Evolutionary conservation across 1,140 invertebrate genomes (phyloP).

Genomic region (Choristoneura fumiferana): DNA sequence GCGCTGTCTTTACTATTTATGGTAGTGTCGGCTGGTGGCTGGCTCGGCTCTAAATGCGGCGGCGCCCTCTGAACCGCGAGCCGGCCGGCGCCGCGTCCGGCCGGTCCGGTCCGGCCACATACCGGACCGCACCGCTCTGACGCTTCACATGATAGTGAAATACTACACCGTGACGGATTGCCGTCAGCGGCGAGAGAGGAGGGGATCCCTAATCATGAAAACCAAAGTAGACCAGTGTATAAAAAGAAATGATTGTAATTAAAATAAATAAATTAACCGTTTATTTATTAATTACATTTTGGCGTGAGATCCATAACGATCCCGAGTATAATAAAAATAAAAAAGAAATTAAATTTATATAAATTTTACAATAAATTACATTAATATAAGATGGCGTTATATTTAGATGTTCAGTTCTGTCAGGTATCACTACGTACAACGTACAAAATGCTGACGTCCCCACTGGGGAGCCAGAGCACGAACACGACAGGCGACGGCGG

Average conservation of each 20-base stretch:
- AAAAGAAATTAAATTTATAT: constrained; percentile 78
- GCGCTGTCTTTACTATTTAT: constrained; percentile 74
- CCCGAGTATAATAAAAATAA: constrained; percentile 75
- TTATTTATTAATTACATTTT: constrained; percentile 78
- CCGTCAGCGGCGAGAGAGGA: constrained; percentile 18
- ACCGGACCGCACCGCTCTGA: no score
- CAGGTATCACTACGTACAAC: constrained; percentile 76
- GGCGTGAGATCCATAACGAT: constrained; percentile 76
- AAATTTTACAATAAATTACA: constrained; percentile 79
- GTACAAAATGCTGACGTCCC: constrained; percentile 70
- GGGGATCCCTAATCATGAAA: constrained; percentile 51
- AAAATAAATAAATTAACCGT: constrained; percentile 78
- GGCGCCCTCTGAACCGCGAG: constrained; percentile 33
- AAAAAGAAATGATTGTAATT: constrained; percentile 78
- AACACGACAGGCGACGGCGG: constrained; percentile 51
- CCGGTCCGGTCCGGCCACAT: not conserved
- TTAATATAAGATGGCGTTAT: constrained; percentile 73
- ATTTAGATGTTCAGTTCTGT: constrained; percentile 76
- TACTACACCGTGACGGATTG: constrained; percentile 24
- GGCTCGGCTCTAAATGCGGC: constrained; percentile 54
- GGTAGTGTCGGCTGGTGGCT: constrained; percentile 59
- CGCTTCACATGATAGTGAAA: constrained; percentile 25
- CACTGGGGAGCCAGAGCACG: constrained; percentile 53
- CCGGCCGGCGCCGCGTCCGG: constrained; percentile 5
- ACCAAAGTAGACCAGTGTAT: constrained; percentile 68